Conservation (phyloP, 2,113 vertebrate species). For the Odobenus rosmarus region DNA sequence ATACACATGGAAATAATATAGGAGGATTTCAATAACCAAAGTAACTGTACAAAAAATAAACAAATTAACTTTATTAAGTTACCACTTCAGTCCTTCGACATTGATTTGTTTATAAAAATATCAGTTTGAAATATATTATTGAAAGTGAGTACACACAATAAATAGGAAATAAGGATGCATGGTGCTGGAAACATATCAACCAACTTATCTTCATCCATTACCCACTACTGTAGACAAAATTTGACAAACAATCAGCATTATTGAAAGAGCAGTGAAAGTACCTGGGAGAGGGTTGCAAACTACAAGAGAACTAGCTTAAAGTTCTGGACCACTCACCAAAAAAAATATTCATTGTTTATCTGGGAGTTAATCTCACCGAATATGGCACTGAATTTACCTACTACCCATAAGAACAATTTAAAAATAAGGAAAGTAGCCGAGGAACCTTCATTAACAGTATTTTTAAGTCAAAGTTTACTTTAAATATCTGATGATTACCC, state of each 20-base stretch:
- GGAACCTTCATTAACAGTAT: conserved; percentile 27
- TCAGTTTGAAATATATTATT: conserved; percentile 67
- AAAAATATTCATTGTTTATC: background rate
- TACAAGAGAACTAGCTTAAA: conserved; percentile 40
- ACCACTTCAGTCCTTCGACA: conserved; percentile 20
- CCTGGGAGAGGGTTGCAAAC: background rate
- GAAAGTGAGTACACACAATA: conserved; percentile 72
- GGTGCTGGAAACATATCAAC: background rate
- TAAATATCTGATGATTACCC: conserved; percentile 62
- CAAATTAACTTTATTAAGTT: conserved; percentile 78
- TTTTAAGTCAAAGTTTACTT: conserved; percentile 47
- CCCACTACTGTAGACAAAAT: background rate
- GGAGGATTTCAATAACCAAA: conserved; percentile 58
- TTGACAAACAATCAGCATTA: background rate
- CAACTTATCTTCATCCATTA: background rate
- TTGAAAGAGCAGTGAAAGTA: conserved; percentile 25
- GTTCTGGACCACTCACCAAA: conserved; percentile 63
- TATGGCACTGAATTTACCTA: background rate
- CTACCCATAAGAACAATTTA: conserved; percentile 18
- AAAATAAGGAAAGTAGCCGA: conserved; percentile 21
- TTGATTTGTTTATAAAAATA: conserved; percentile 76
- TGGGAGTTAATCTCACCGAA: conserved; percentile 4
- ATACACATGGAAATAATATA: background rate
- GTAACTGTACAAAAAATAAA: conserved; percentile 74
- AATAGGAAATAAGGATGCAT: conserved; percentile 67